phyloP scores from a whole-genome alignment of 2,797 vertebrate genomes.

The Austrolebias charrua region DNA sequence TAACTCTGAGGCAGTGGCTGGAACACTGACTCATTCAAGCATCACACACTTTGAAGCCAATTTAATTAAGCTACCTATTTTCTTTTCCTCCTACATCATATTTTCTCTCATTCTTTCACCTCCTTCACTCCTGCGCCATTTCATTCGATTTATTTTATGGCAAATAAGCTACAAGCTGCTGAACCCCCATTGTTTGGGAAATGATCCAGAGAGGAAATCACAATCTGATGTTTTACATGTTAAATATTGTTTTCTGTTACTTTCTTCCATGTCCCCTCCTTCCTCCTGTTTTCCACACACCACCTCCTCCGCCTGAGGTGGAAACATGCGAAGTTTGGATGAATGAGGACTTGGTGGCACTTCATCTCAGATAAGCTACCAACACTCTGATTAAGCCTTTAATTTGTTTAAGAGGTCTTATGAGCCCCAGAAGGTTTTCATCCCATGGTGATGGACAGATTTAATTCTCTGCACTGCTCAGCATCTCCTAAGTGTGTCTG shows the following conservation, averaged over 20 bases:
- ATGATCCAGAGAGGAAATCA: constrained; percentile 8
- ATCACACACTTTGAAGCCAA: constrained; percentile 27
- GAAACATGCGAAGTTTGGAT: constrained; percentile 45
- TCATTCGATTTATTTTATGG: constrained; percentile 1
- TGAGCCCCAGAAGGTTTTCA: constrained; percentile 51
- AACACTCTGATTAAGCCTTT: constrained; percentile 52
- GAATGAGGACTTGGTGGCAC: constrained; percentile 58
- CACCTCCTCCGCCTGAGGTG: constrained; percentile 37
- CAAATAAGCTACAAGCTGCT: constrained; percentile 5
- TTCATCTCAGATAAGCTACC: constrained; percentile 48
- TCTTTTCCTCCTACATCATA: constrained; percentile 20
- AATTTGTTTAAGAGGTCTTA: constrained; percentile 63
- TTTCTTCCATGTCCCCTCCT: background rate
- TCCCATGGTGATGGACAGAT: constrained; percentile 48
- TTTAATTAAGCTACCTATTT: constrained; percentile 52
- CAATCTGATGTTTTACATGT: background rate
- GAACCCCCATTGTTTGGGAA: constrained; percentile 1
- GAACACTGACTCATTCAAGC: constrained; percentile 8
- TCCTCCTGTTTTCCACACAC: constrained; percentile 2
- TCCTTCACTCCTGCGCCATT: constrained; percentile 2
- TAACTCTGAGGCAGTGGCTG: constrained; percentile 6
- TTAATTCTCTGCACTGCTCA: constrained; percentile 38
- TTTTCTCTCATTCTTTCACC: constrained; percentile 31
- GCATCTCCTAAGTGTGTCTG: constrained; percentile 36
- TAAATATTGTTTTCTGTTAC: background rate